A percentile compares a stretch with the other conserved stretches of the same genome.
Conservation (phyloP, 2,113 vertebrate species). For the Tachysurus vachellii region DNA sequence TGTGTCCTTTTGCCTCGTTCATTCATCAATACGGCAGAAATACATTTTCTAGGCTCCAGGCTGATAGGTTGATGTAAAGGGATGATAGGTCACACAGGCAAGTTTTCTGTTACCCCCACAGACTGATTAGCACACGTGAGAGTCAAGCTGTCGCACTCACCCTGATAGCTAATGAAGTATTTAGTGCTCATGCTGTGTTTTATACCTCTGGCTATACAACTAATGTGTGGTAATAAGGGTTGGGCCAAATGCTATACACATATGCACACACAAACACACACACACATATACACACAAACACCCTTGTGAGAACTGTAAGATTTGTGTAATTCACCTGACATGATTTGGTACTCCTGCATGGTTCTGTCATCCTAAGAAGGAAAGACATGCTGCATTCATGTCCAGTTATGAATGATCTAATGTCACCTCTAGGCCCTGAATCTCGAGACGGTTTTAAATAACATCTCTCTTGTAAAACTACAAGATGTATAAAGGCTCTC, state of each 20-base stretch:
- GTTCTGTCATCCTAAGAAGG: constrained; percentile 32
- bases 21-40: constrained; percentile 8
- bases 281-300: background rate
- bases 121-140: constrained; percentile 17
- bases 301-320: background rate
- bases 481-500: background rate
- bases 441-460: constrained; percentile 38
- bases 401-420: constrained; percentile 10
- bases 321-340: constrained; percentile 37
- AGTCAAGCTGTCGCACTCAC: constrained; percentile 33
- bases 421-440: constrained; percentile 36
- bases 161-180: constrained; percentile 37
- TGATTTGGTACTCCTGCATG: constrained; percentile 3
- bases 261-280: background rate
- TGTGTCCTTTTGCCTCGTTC: background rate
- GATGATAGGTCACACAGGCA: background rate
- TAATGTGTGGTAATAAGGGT: constrained; percentile 41
- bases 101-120: background rate
- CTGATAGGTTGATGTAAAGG: constrained; percentile 38
- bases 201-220: constrained; percentile 15
- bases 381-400: constrained; percentile 8
- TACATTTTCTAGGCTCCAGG: constrained; percentile 11
- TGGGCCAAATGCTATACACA: constrained; percentile 28
- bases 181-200: constrained; percentile 5
- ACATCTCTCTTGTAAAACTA: constrained; percentile 3